These are phyloP conservation scores for Lates calcarifer DNA, from an alignment of 2,113 vertebrate genomes.

Conservation along the genomic window DNA sequence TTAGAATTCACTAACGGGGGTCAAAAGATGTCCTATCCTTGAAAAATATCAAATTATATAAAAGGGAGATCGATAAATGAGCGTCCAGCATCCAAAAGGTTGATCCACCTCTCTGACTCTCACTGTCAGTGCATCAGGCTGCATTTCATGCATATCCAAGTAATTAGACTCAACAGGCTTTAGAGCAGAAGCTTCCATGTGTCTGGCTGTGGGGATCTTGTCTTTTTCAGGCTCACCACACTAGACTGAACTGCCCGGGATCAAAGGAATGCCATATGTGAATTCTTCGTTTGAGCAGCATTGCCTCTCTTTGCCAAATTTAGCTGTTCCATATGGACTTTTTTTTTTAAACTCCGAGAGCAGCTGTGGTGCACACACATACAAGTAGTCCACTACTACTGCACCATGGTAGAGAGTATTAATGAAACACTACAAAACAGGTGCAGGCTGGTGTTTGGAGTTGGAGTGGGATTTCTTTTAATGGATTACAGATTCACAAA, in stretches of 20 bases:
- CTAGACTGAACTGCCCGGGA: slow-evolving; percentile 29
- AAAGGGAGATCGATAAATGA: slow-evolving; percentile 5
- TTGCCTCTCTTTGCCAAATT: slow-evolving; percentile 39
- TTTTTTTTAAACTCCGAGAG: slow-evolving; percentile 6
- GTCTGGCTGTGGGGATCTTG: slow-evolving; percentile 20
- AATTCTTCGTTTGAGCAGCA: slow-evolving; percentile 36
- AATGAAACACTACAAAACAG: slow-evolving; percentile 8
- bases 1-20: background rate
- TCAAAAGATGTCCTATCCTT: background rate
- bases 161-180: slow-evolving; percentile 38
- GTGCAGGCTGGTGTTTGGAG: slow-evolving; percentile 8
- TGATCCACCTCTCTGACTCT: slow-evolving; percentile 5
- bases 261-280: slow-evolving; percentile 62
- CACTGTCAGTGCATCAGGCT: slow-evolving; percentile 10
- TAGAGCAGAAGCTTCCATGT: slow-evolving; percentile 34
- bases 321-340: slow-evolving; percentile 35
- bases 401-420: background rate
- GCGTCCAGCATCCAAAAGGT: slow-evolving; percentile 9
- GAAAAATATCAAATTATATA: slow-evolving; percentile 25
- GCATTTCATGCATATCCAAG: slow-evolving; percentile 33
- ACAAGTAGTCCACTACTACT: slow-evolving; percentile 9
- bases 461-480: background rate
- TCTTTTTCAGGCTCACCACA: slow-evolving; percentile 26
- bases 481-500: background rate
- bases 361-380: slow-evolving; percentile 46